These are phyloP conservation scores for Heterotis niloticus DNA, from an alignment of 2,113 vertebrate species.

Conservation along the genomic window DNA sequence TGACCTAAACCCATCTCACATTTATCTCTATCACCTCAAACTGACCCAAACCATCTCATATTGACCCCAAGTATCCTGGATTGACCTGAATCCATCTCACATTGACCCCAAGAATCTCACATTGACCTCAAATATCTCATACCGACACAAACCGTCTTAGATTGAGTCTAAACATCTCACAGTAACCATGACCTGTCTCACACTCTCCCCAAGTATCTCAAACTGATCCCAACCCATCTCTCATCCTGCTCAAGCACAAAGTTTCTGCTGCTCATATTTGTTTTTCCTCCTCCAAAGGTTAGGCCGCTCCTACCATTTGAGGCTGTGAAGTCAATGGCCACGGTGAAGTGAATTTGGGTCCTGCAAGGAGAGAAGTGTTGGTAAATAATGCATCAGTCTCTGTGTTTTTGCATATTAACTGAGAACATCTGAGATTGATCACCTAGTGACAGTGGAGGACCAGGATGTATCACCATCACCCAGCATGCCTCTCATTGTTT, in stretches of 20 bases:
- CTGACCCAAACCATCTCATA: background rate
- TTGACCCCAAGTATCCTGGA: background rate
- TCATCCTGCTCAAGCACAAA: too few relatives aligned
- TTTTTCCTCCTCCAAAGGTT: constrained; percentile 22
- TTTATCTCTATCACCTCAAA: too few relatives aligned
- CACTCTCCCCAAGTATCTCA: background rate
- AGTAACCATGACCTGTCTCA: too few relatives aligned
- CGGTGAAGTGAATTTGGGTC: constrained; percentile 94
- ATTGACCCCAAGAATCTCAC: background rate
- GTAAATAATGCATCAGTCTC: background rate
- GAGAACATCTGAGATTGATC: background rate
- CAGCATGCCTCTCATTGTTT: too few relatives aligned
- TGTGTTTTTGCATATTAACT: background rate
- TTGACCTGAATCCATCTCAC: background rate
- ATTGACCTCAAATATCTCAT: too few relatives aligned
- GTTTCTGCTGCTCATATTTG: too few relatives aligned
- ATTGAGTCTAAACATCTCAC: too few relatives aligned
- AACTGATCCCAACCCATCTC: background rate
- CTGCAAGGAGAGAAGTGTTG: constrained; percentile 55
- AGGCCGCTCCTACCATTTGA: constrained; percentile 81
- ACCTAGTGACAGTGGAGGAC: too few relatives aligned
- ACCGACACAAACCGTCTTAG: too few relatives aligned
- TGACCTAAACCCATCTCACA: too few relatives aligned
- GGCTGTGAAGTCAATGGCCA: constrained; percentile 94
- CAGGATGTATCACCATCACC: too few relatives aligned